Conservation (phyloP, 2,797 vertebrate species). For the Sebastes matsubarae region DNA sequence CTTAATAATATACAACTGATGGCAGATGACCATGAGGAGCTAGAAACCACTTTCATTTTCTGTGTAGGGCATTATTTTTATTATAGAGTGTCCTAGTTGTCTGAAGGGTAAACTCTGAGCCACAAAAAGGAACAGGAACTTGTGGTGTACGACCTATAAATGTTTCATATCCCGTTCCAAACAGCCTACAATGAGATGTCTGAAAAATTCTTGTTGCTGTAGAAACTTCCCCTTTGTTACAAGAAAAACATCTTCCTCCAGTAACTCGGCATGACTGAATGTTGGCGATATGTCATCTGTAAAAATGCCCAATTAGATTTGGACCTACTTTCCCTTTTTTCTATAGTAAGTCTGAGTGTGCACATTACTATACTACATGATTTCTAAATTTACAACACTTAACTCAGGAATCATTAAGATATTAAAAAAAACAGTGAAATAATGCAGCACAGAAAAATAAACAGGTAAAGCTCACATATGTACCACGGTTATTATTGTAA, state of each 20-base stretch:
- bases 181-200: neutral
- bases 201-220: neutral
- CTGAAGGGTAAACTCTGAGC: neutral
- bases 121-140: conserved; percentile 64
- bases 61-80: neutral
- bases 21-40: neutral
- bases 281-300: neutral
- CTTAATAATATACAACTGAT: neutral
- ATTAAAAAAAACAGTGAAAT: neutral
- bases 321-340: neutral
- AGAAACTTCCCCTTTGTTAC: neutral
- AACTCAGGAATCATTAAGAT: neutral
- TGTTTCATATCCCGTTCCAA: neutral
- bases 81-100: neutral
- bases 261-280: neutral
- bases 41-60: neutral
- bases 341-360: neutral
- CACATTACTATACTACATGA: neutral
- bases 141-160: neutral
- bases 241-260: neutral
- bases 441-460: neutral
- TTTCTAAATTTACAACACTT: neutral
- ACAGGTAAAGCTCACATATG: neutral
- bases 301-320: neutral
- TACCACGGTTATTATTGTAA: neutral